phyloP scores from a whole-genome alignment of 2,797 vertebrate genomes.

The Pristis pectinata region DNA sequence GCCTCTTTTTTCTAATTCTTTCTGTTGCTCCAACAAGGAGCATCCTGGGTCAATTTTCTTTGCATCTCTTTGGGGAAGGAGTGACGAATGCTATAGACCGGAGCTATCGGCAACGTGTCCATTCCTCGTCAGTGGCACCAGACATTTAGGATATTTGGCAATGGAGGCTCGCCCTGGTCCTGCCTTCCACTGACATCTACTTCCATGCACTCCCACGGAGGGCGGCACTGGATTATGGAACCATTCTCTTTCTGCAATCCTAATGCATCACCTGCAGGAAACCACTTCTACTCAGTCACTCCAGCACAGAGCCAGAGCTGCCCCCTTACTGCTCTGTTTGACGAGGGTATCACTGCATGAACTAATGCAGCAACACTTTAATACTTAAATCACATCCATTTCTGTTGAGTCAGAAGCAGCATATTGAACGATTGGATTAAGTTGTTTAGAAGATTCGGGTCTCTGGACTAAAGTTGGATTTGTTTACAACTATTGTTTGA shows the following conservation, averaged over 20 bases:
- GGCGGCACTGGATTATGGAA: neutral
- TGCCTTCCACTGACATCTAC: neutral
- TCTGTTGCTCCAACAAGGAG: neutral
- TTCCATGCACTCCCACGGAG: neutral
- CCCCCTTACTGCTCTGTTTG: neutral
- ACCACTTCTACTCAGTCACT: neutral
- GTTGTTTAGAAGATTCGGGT: neutral
- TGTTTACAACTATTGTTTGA: constrained; percentile 21
- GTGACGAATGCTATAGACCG: neutral
- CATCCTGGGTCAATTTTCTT: neutral
- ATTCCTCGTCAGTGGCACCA: neutral
- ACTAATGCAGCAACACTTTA: neutral
- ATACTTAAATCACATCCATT: neutral
- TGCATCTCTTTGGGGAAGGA: neutral
- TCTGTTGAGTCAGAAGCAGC: neutral
- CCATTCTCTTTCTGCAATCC: neutral
- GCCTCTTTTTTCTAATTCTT: neutral
- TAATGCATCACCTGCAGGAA: neutral
- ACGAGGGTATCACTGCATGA: neutral
- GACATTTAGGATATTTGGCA: neutral
- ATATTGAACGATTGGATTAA: neutral
- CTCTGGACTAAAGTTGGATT: neutral
- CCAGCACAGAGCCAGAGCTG: neutral
- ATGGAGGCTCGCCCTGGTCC: neutral
- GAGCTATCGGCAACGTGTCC: neutral